A percentile compares a stretch with the other conserved stretches of the same genome.
Evolutionary conservation across 2,113 vertebrate species (phyloP).

Genomic region (Nycticorax nycticorax): DNA sequence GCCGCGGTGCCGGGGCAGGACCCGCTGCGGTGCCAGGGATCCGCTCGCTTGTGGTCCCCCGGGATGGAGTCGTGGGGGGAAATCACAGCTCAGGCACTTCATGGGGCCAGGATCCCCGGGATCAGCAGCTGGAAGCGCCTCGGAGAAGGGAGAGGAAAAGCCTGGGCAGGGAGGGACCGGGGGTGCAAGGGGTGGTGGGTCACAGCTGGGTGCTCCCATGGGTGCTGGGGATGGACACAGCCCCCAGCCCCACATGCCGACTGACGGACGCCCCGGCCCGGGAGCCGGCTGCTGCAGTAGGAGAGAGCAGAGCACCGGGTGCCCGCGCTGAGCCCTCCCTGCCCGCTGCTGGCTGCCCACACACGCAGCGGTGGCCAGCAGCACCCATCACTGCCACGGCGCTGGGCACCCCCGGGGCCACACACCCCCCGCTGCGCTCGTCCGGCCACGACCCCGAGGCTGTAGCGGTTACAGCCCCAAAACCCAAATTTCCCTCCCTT

Average conservation of each 20-base stretch:
- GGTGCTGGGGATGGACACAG: not conserved
- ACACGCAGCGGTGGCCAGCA: fast-evolving
- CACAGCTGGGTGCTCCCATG: fast-evolving
- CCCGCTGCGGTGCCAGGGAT: fast-evolving
- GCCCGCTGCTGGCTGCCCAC: not conserved
- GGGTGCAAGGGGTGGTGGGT: not conserved
- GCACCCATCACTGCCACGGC: fast-evolving
- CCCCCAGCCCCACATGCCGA: fast-evolving
- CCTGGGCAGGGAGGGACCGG: not conserved
- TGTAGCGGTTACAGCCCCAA: fast-evolving
- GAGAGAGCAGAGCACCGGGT: not conserved
- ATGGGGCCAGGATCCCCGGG: not conserved
- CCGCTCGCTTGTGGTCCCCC: fast-evolving
- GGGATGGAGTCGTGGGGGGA: not conserved
- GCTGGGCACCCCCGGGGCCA: not conserved
- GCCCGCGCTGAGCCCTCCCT: not conserved
- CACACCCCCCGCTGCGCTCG: fast-evolving
- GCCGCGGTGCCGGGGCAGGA: not conserved
- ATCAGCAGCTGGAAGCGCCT: not conserved
- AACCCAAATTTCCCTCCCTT: not conserved
- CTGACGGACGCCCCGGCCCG: fast-evolving
- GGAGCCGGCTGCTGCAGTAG: no score
- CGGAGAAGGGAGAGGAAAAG: not conserved
- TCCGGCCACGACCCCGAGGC: fast-evolving
- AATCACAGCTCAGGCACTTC: not conserved